These are phyloP conservation scores for Ischnus inquisitorius DNA, from an alignment of 2,888 invertebrate genomes.

Conservation along the genomic window DNA sequence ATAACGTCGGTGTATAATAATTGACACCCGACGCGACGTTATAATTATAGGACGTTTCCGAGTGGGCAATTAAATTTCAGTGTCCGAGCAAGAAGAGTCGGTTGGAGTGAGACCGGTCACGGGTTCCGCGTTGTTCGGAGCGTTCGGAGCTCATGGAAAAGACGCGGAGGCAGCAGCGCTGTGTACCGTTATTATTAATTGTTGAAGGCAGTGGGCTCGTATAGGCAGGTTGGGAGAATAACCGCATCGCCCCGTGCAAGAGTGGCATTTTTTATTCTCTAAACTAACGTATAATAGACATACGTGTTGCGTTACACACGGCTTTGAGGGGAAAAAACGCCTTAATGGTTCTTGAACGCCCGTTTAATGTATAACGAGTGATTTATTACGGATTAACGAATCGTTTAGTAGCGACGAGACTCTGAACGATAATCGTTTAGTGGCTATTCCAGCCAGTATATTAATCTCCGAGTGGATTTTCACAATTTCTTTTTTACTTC, in stretches of 20 bases:
- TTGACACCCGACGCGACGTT: conserved; percentile 54
- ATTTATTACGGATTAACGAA: conserved; percentile 63
- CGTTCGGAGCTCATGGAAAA: conserved; percentile 34
- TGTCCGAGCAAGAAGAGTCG: conserved; percentile 19
- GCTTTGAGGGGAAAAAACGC: conserved; percentile 1
- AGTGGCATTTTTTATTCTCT: background rate
- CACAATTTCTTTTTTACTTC: conserved; percentile 4
- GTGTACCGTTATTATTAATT: conserved; percentile 43
- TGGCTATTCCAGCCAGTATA: conserved; percentile 18
- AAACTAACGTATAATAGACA: conserved; percentile 4
- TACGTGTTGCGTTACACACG: conserved; percentile 36
- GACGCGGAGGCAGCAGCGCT: background rate
- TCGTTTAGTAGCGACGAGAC: conserved; percentile 50
- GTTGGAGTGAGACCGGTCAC: background rate
- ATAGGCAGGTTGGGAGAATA: conserved; percentile 24
- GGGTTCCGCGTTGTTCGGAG: conserved; percentile 6
- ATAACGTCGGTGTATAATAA: conserved; percentile 57
- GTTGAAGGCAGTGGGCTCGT: conserved; percentile 16
- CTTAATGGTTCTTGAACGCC: conserved; percentile 52
- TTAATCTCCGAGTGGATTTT: conserved; percentile 41
- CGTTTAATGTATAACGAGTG: conserved; percentile 58
- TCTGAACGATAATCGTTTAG: conserved; percentile 54
- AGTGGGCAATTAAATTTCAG: conserved; percentile 63
- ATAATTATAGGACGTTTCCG: conserved; percentile 62
- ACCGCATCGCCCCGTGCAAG: conserved; percentile 12